A percentile compares a stretch with the other conserved stretches of the same genome.
Evolutionary conservation across 2,888 invertebrate species (phyloP).

Genomic region (Netelia inedita): DNA sequence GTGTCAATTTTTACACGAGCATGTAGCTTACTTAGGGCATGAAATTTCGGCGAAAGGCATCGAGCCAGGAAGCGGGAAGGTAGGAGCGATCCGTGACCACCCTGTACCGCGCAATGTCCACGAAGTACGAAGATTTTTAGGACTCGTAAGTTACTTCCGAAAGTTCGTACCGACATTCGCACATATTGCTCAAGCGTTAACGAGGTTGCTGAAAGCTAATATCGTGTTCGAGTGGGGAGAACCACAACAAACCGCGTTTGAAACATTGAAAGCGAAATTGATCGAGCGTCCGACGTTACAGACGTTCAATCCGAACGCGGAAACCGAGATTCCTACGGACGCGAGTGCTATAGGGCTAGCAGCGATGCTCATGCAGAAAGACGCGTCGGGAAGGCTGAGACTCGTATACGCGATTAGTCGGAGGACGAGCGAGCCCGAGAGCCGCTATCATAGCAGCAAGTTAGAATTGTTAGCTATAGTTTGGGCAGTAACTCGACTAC

Average conservation of each 20-base stretch:
- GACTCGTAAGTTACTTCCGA: slow-evolving; percentile 41
- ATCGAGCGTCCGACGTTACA: slow-evolving; percentile 2
- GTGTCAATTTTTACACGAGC: slow-evolving; percentile 67
- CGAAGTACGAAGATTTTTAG: slow-evolving; percentile 45
- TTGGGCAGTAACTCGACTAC: slow-evolving; percentile 21
- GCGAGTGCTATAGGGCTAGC: slow-evolving; percentile 19
- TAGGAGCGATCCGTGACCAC: slow-evolving; percentile 63
- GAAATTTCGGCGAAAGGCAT: slow-evolving; percentile 45
- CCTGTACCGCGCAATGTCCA: slow-evolving; percentile 38
- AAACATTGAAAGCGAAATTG: background rate
- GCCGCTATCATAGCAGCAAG: slow-evolving; percentile 72
- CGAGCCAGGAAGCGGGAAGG: slow-evolving; percentile 67
- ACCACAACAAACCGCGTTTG: background rate
- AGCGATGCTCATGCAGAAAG: slow-evolving; percentile 63
- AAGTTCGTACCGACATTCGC: slow-evolving; percentile 50
- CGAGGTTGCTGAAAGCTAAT: background rate
- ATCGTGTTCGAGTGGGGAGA: slow-evolving; percentile 28
- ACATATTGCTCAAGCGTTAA: slow-evolving; percentile 9
- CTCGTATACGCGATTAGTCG: slow-evolving; percentile 72
- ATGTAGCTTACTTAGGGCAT: slow-evolving; percentile 77
- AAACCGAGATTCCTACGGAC: slow-evolving; percentile 52
- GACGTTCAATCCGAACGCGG: slow-evolving; percentile 20
- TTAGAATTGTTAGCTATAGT: slow-evolving; percentile 40
- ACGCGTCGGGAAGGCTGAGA: slow-evolving; percentile 58
- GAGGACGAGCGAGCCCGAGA: slow-evolving; percentile 71